Evolutionary conservation across 1,140 invertebrate species (phyloP).

Genomic region (Heliconius himera): DNA sequence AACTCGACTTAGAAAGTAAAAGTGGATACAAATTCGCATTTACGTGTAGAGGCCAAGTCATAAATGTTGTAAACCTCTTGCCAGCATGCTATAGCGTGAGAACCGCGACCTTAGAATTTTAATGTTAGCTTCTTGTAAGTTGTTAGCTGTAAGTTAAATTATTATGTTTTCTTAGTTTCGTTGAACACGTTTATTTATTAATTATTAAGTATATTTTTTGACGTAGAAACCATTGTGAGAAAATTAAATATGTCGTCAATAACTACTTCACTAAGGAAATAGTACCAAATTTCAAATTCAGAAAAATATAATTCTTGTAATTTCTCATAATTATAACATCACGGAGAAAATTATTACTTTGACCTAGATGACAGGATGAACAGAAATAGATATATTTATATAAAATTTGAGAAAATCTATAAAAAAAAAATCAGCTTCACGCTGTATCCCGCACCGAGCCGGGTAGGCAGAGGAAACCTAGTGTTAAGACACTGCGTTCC

Average conservation of each 20-base stretch:
- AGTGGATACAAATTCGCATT: conserved; percentile 35
- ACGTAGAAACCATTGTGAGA: background rate
- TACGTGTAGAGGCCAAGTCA: conserved; percentile 22
- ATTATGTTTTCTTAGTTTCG: background rate
- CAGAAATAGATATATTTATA: background rate
- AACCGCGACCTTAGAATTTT: conserved; percentile 61
- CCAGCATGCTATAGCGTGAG: conserved; percentile 48
- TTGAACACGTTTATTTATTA: background rate
- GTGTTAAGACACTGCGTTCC: no score
- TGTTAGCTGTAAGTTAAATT: background rate
- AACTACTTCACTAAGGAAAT: no score
- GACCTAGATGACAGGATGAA: no score
- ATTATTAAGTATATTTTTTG: background rate
- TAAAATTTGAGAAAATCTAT: background rate
- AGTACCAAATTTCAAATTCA: no score
- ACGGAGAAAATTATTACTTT: no score
- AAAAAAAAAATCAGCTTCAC: no score
- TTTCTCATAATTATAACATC: no score
- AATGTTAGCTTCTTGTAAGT: conserved; percentile 36
- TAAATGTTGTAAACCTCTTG: conserved; percentile 35
- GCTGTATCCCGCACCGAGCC: no score
- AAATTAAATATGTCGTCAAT: no score
- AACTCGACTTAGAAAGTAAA: conserved; percentile 29
- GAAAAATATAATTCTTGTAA: no score
- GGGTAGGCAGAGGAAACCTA: no score